Evolutionary conservation across 2,797 vertebrate genomes (phyloP).

Genomic region (Muscicapa striata): DNA sequence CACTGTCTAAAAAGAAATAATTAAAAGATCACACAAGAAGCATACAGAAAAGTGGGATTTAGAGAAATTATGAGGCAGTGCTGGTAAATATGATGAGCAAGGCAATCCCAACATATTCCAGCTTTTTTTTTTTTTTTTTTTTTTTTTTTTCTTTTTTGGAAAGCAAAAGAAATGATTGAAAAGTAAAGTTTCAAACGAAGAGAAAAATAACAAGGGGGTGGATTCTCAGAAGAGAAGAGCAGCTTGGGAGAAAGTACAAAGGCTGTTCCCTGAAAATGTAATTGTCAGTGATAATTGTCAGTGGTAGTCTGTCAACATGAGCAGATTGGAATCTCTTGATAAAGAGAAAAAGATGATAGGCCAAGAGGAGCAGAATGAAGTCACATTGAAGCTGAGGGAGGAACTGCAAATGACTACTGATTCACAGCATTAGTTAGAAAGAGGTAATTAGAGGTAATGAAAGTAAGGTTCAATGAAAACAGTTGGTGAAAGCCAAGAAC

Average conservation of each 20-base stretch:
- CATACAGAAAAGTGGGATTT: neutral
- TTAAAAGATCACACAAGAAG: neutral
- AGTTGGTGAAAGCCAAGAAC: neutral
- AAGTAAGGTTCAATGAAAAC: neutral
- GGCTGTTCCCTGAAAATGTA: constrained; percentile 37
- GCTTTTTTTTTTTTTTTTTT: neutral
- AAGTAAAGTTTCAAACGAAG: neutral
- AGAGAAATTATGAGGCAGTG: neutral
- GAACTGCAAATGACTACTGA: constrained; percentile 8
- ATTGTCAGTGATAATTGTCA: constrained; percentile 46
- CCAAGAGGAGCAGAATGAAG: constrained; percentile 29
- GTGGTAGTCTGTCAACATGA: constrained; percentile 48
- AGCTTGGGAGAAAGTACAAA: constrained; percentile 29
- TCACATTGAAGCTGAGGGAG: neutral
- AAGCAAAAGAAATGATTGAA: neutral
- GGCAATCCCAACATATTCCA: neutral
- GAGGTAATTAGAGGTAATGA: constrained; percentile 1
- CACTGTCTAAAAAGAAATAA: neutral
- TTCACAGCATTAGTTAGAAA: neutral
- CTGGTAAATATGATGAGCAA: neutral
- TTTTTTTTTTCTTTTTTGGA: neutral
- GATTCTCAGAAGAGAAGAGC: constrained; percentile 17
- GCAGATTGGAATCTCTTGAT: constrained; percentile 44
- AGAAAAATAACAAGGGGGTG: neutral
- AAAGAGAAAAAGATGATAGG: constrained; percentile 35